phyloP scores from a whole-genome alignment of 1,140 invertebrate species.

The Aphis gossypii region DNA sequence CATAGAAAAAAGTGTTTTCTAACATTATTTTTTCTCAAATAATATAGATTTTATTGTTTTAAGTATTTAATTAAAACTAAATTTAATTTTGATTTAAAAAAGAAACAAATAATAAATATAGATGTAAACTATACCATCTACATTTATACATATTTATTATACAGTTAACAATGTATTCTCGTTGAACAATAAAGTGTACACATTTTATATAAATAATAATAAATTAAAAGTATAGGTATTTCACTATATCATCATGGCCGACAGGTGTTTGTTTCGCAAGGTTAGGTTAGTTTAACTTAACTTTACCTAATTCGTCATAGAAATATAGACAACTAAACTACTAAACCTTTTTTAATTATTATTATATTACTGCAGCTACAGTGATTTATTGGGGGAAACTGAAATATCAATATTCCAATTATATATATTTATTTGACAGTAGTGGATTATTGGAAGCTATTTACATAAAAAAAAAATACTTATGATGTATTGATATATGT shows the following conservation, averaged over 20 bases:
- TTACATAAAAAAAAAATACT: not conserved
- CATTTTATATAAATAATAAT: not conserved
- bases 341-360: not conserved
- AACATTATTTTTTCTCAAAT: not conserved
- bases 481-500: too few species aligned
- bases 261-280: not conserved
- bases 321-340: not conserved
- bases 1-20: too few species aligned
- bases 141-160: not conserved
- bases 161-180: not conserved
- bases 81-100: not conserved
- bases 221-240: not conserved
- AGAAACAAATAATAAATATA: not conserved
- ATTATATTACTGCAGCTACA: not conserved
- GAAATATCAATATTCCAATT: too few species aligned
- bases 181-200: not conserved
- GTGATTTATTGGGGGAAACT: not conserved
- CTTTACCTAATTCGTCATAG: not conserved
- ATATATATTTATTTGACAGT: not conserved
- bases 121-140: not conserved
- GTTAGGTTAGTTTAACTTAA: not conserved
- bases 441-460: not conserved
- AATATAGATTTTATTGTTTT: not conserved
- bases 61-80: not conserved
- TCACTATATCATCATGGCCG: not conserved